Conservation (phyloP, 1,140 invertebrate genomes). For the Cataglyphis hispanica region DNA sequence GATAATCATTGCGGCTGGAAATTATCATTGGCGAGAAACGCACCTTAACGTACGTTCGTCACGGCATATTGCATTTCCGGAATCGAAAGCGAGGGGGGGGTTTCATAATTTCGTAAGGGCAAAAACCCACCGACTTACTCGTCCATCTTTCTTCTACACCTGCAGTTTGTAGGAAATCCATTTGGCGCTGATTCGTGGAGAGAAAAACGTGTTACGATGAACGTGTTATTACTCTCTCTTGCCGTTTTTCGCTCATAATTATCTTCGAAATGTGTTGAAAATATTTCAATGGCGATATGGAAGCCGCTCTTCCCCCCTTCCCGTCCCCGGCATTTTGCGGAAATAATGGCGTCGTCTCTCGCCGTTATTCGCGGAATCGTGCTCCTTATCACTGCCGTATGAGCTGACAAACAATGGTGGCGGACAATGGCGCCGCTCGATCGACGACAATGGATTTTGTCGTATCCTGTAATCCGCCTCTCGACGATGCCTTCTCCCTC, state of each 20-base stretch:
- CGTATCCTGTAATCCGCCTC: constrained; percentile 56
- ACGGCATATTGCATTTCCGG: constrained; percentile 4
- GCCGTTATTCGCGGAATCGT: constrained; percentile 58
- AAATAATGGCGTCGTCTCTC: constrained; percentile 63
- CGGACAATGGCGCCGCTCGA: constrained; percentile 68
- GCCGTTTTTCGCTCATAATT: constrained; percentile 14
- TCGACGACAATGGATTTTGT: constrained; percentile 74
- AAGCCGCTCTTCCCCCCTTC: background rate
- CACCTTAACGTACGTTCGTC: background rate
- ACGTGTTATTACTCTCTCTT: background rate
- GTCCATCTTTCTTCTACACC: background rate
- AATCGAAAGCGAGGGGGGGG: background rate
- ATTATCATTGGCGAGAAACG: background rate
- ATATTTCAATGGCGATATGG: constrained; percentile 18
- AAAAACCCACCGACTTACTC: background rate
- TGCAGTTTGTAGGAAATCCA: constrained; percentile 12
- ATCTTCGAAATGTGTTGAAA: constrained; percentile 33
- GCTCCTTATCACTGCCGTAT: constrained; percentile 67
- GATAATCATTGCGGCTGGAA: constrained; percentile 4
- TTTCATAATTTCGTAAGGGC: background rate
- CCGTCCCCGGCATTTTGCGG: constrained; percentile 4
- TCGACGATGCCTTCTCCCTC: constrained; percentile 49
- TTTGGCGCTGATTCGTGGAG: background rate
- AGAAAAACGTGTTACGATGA: too few species aligned
- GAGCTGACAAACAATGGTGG: constrained; percentile 68